Conservation (phyloP, 2,888 invertebrate genomes). For the Eledone cirrhosa region DNA sequence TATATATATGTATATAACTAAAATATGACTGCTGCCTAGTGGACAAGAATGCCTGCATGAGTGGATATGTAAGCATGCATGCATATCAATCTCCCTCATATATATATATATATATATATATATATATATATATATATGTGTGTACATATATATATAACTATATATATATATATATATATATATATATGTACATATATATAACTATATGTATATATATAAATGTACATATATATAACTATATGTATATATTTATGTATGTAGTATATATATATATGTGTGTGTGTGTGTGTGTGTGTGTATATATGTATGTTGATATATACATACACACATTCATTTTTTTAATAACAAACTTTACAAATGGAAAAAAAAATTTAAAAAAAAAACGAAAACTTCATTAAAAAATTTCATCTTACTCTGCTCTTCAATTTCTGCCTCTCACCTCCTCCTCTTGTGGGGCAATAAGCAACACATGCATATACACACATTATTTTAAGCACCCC, state of each 20-base stretch:
- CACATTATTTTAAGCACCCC: too few relatives aligned
- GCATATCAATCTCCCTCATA: neutral
- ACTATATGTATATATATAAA: neutral
- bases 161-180: neutral
- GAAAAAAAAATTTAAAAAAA: too few relatives aligned
- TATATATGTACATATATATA: neutral
- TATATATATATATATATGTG: neutral
- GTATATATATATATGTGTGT: neutral
- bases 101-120: slow-evolving; percentile 8
- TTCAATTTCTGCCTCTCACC: neutral
- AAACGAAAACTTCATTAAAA: neutral
- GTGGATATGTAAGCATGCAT: too few relatives aligned
- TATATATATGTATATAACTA: neutral
- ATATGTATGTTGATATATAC: too few relatives aligned
- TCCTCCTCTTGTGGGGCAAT: neutral
- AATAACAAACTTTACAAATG: too few relatives aligned
- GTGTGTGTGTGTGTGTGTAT: neutral
- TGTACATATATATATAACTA: neutral
- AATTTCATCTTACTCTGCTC: neutral
- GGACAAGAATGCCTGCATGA: too few relatives aligned
- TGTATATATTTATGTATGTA: neutral
- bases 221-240: neutral
- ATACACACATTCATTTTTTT: too few relatives aligned
- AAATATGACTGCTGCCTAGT: too few relatives aligned
- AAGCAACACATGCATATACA: neutral